Evolutionary conservation across 2,797 vertebrate species (phyloP).

Genomic region (Platalea minor): DNA sequence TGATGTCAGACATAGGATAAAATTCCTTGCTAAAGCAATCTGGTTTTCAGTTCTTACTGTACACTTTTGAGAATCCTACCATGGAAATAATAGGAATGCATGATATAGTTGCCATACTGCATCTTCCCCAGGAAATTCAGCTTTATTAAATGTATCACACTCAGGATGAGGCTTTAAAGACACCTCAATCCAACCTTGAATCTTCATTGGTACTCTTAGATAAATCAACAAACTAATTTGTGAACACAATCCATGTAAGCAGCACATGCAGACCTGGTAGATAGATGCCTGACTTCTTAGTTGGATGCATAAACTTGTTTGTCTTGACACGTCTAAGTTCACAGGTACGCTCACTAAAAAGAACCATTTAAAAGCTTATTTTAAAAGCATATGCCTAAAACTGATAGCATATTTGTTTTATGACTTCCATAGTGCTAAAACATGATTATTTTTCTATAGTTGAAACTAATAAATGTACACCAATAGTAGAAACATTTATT

Average conservation of each 20-base stretch:
- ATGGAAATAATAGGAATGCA: neutral
- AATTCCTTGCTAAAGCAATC: neutral
- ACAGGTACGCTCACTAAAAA: neutral
- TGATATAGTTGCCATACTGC: neutral
- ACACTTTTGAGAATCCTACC: neutral
- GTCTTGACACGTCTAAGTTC: neutral
- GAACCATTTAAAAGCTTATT: neutral
- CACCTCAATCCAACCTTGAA: neutral
- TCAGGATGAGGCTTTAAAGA: neutral
- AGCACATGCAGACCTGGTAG: neutral
- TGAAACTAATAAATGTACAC: neutral
- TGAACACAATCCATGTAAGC: neutral
- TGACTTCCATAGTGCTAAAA: neutral
- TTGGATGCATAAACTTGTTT: neutral
- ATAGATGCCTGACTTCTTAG: neutral
- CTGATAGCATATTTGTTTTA: neutral
- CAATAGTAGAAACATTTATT: neutral
- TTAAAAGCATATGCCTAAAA: neutral
- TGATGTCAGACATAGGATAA: neutral
- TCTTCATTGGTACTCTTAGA: neutral
- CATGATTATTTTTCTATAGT: neutral
- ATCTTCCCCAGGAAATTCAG: neutral
- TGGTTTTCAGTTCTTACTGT: neutral
- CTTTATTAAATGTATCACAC: neutral
- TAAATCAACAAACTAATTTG: neutral